Percentiles rank a stretch among this genome's conserved stretches.
These are phyloP conservation scores for Cephus rjabovi DNA, from an alignment of 2,888 invertebrate species.

Conservation along the genomic window DNA sequence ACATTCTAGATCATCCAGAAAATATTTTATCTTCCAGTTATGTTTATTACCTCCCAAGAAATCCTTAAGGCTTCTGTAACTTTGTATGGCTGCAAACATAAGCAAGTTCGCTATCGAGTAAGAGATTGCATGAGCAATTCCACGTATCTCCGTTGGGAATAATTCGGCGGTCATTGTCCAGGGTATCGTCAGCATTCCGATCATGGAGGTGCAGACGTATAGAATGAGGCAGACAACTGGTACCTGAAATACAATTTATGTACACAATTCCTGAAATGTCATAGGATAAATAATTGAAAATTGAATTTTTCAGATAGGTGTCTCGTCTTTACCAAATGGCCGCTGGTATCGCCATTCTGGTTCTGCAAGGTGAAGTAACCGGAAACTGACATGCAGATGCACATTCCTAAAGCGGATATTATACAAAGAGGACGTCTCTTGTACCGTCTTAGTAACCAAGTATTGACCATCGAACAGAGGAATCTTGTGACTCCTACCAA, in stretches of 20 bases:
- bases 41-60: constrained; percentile 51
- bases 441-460: constrained; percentile 69
- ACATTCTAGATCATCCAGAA: background rate
- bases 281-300: background rate
- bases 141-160: constrained; percentile 73
- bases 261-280: background rate
- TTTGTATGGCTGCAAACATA: constrained; percentile 72
- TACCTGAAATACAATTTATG: constrained; percentile 41
- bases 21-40: background rate
- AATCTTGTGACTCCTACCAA: constrained; percentile 71
- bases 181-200: constrained; percentile 72
- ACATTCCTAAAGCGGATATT: constrained; percentile 70
- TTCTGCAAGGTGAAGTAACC: constrained; percentile 70
- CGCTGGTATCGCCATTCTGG: constrained; percentile 46
- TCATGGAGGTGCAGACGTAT: constrained; percentile 72
- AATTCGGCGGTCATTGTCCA: constrained; percentile 77
- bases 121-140: constrained; percentile 71
- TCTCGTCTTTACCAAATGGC: constrained; percentile 51
- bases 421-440: constrained; percentile 70
- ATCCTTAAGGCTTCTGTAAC: constrained; percentile 60
- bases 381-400: constrained; percentile 70
- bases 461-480: constrained; percentile 71
- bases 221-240: constrained; percentile 69
- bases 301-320: background rate
- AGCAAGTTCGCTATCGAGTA: constrained; percentile 71